Conservation (phyloP, 1,140 invertebrate genomes). For the Drosophila nebulosa region DNA sequence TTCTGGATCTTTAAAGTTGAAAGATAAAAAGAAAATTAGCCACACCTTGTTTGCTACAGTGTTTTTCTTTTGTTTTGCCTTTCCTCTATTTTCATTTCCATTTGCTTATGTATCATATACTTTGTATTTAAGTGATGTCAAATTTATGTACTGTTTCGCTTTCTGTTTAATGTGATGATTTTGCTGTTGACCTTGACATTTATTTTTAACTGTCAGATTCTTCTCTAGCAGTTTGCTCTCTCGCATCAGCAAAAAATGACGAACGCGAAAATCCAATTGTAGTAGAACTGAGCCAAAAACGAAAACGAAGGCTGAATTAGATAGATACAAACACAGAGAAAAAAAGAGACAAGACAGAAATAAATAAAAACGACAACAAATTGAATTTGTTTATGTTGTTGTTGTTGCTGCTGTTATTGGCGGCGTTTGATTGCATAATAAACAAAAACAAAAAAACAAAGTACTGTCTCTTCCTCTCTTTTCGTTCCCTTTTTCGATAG, state of each 20-base stretch:
- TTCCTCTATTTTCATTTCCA: slow-evolving; percentile 11
- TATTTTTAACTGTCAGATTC: slow-evolving; percentile 69
- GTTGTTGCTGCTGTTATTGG: slow-evolving; percentile 11
- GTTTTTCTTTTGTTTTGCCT: neutral
- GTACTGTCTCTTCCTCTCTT: neutral
- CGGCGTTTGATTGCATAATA: slow-evolving; percentile 41
- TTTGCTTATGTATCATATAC: slow-evolving; percentile 2
- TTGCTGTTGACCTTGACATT: slow-evolving; percentile 71
- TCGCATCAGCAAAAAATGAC: slow-evolving; percentile 27
- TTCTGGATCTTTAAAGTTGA: slow-evolving; percentile 2
- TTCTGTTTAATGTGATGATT: slow-evolving; percentile 22
- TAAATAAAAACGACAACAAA: slow-evolving; percentile 8
- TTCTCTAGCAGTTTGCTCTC: slow-evolving; percentile 66
- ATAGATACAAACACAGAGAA: neutral
- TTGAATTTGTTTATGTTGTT: slow-evolving; percentile 16
- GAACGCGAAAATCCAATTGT: slow-evolving; percentile 25
- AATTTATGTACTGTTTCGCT: slow-evolving; percentile 16
- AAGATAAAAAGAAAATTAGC: slow-evolving; percentile 34
- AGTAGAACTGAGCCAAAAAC: slow-evolving; percentile 2
- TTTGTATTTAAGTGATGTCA: neutral
- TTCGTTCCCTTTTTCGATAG: slow-evolving; percentile 9
- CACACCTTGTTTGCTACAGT: slow-evolving; percentile 42
- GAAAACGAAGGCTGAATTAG: neutral
- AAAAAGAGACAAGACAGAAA: slow-evolving; percentile 20
- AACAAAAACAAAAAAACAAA: slow-evolving; percentile 6